Evolutionary conservation across 1,140 invertebrate genomes (phyloP).

Genomic region (Drosophila repleta): DNA sequence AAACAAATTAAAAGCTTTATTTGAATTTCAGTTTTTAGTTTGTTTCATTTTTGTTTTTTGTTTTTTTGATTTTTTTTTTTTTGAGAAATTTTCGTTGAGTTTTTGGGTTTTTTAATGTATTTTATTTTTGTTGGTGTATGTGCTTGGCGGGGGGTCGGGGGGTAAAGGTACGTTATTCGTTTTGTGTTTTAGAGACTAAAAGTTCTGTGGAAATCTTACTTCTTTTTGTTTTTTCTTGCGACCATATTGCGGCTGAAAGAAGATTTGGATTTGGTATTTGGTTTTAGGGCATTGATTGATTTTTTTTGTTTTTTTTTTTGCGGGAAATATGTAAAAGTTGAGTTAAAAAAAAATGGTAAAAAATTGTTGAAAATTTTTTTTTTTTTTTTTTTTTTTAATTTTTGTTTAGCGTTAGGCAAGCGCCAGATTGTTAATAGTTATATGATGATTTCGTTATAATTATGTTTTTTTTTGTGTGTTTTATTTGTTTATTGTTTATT

Average conservation of each 20-base stretch:
- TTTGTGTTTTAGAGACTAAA: constrained; percentile 44
- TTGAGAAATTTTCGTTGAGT: not conserved
- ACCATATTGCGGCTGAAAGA: constrained; percentile 88
- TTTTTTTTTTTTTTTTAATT: constrained; percentile 6
- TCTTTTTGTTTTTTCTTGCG: constrained; percentile 98
- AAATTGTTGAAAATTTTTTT: not conserved
- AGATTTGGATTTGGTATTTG: constrained; percentile 79
- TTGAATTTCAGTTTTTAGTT: constrained; percentile 28
- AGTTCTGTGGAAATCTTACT: constrained; percentile 89
- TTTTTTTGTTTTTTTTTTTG: constrained; percentile 43
- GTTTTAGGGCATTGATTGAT: constrained; percentile 56
- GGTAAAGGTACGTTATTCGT: constrained; percentile 35
- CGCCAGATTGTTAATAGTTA: constrained; percentile 59
- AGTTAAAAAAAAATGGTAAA: constrained; percentile 7
- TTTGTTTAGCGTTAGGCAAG: constrained; percentile 47
- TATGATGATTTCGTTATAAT: constrained; percentile 8
- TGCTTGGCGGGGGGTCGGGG: constrained; percentile 7
- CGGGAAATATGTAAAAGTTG: constrained; percentile 29
- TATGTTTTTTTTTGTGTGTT: constrained; percentile 34
- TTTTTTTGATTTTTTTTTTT: constrained; percentile 24
- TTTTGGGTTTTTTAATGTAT: constrained; percentile 14
- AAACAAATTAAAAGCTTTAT: constrained; percentile 46
- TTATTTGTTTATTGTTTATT: constrained; percentile 20
- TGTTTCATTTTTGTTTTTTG: constrained; percentile 4
- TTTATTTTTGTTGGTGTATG: constrained; percentile 22